Conservation (phyloP, 2,113 vertebrate species). For the Noctilio leporinus region DNA sequence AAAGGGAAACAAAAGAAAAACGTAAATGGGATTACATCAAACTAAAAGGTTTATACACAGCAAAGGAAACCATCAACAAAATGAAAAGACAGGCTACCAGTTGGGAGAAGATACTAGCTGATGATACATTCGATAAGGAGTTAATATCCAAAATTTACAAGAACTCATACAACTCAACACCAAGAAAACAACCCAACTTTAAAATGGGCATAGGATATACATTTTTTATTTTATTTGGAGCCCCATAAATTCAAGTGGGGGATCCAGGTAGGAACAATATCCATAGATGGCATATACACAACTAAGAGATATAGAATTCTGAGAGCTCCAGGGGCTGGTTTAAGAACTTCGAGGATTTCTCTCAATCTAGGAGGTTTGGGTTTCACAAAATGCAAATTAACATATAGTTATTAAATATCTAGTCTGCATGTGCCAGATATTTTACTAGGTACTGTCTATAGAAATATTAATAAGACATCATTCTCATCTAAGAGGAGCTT, state of each 20-base stretch:
- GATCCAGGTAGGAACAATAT: not conserved
- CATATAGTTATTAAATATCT: not conserved
- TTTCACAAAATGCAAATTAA: not conserved
- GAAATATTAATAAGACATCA: not conserved
- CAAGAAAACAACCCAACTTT: not conserved
- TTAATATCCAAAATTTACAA: no score
- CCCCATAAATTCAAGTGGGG: not conserved
- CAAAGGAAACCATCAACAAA: not conserved
- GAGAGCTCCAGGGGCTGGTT: not conserved
- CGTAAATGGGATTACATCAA: no score
- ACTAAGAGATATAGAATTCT: not conserved
- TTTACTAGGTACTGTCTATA: not conserved
- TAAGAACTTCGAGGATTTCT: not conserved
- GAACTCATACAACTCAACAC: not conserved
- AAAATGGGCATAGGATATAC: not conserved
- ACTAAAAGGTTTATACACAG: no score
- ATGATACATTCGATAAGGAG: not conserved
- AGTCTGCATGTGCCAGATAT: not conserved
- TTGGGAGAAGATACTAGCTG: not conserved
- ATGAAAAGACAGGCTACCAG: not conserved
- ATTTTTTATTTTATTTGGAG: not conserved
- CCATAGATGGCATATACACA: not conserved
- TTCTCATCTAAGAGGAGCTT: not conserved
- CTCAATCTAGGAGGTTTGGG: not conserved
- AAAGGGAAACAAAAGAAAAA: not conserved